Evolutionary conservation across 2,797 vertebrate genomes (phyloP), one percentile per base, ranked within the genome.

Genomic region (Corythornis leucogaster): DNA sequence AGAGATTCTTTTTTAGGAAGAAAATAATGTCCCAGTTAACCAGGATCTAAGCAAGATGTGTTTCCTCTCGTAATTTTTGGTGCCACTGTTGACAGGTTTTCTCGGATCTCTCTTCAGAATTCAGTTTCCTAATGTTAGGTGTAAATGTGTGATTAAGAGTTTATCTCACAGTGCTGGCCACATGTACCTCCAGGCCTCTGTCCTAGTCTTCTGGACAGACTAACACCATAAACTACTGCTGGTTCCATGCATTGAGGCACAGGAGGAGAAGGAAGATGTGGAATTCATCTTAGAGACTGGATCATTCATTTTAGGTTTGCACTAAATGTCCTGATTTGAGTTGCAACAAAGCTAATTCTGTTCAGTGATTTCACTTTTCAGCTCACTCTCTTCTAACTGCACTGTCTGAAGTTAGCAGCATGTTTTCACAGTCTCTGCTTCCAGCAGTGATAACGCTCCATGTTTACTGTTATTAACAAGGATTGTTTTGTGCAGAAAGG

Each of bases 161-260:
- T 68, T 1, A 15, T 63, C 16, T 66, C 51, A 9, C 1, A 2
- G 9, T 30, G 8, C 42, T 59, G 30, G 40, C 64, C 11, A 2
- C 11, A 4, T 9, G 45, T 12, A 25, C 7, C 8, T 70, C n/a
- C 35, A 62, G 68, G 48, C 18, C 51, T 8, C 20, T 35, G 5
- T 19, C 28, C 42, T 74, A 57, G 53, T 59, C 28, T 43, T 63
- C 45, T 33, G n/a, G n/a, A 31, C 8, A 33, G 45, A 38, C 0
- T 40, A 5, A 14, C 17, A 45, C n/a, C 28, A 11, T 26, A 20
- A 87, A 24, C 43, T 0, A 1, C 3, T 4, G 31, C 54, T 7
- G 38, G 28, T 64, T 73, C 68, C 28, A 25, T 9, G 40, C 2
- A 2, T 1, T 70, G 61, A 80, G 55, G 9, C 25, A 30, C 0